Base-by-base conservation (phyloP, 2,113 vertebrate species). In the Columbina picui region DNA sequence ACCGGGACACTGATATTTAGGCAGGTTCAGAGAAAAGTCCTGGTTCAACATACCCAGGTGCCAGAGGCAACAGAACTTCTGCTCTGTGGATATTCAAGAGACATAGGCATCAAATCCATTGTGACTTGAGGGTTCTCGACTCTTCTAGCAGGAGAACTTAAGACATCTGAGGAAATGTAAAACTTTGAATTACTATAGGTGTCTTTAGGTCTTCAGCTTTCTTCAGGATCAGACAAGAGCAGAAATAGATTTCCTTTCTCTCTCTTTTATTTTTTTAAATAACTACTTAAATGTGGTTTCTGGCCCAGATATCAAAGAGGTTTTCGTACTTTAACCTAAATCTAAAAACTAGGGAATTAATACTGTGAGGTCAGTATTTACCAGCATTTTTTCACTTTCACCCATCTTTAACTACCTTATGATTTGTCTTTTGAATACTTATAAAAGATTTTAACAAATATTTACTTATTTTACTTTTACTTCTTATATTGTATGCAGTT, bases 41-140 rank as follows among this genome's bases (percentile, higher is more conserved):
- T 2, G 2, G 15, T 20, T 38, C 17, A 53, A 13, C 21, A 47
- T 9, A 32, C 0, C 0, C 4, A 4, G 23, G 4, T 43, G n/a
- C 8, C 52, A 49, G 1, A 77, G 21, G 20, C 57, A 80, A 67
- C 27, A 81, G 23, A 27, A 36, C 20, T 9, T 41, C 14, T 7
- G 2, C 43, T 56, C 49, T 43, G 32, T 20, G 38, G 69, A 7
- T 74, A 39, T 39, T 43, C 29, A 38, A 57, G 27, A 74, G 50
- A 70, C 1, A 0, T 1, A 6, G 90, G 6, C 30, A 61, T 30
- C 41, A 59, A 36, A 89, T 13, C 19, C 41, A 9, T 21, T 77
- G 50, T 2, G 1, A 13, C 3, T 53, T 3, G 5, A 82, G 14
- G 10, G 13, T 93, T 90, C 56, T 43, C 39, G 22, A 53, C 27